A percentile compares a stretch with the other conserved stretches of the same genome.
These are phyloP conservation scores for Leptoclinus maculatus DNA, from an alignment of 2,797 vertebrate genomes.

Conservation along the genomic window DNA sequence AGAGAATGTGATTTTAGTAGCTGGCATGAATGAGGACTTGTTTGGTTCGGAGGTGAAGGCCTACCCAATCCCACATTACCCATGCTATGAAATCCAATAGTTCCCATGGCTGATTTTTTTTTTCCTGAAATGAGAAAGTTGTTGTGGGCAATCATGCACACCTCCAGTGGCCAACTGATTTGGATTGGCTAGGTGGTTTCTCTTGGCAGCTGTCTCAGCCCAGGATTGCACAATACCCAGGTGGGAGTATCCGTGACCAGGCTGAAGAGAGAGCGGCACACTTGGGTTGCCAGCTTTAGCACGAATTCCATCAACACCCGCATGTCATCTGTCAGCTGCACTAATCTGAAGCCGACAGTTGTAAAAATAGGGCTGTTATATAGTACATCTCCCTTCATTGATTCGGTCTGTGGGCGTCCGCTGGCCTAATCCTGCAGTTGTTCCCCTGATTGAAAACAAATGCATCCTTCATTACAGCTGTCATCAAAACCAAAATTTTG, in stretches of 20 bases:
- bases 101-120: constrained; percentile 29
- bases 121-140: constrained; percentile 25
- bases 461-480: constrained; percentile 51
- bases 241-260: constrained; percentile 57
- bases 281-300: constrained; percentile 61
- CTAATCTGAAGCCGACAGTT: constrained; percentile 77
- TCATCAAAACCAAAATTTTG: constrained; percentile 44
- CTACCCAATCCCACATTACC: constrained; percentile 23
- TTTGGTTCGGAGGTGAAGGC: constrained; percentile 46
- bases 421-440: constrained; percentile 76
- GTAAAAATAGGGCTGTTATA: constrained; percentile 72
- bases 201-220: constrained; percentile 51
- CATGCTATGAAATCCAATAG: constrained; percentile 49
- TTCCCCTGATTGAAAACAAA: constrained; percentile 72
- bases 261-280: constrained; percentile 21
- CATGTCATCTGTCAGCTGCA: constrained; percentile 71
- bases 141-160: constrained; percentile 34
- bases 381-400: constrained; percentile 40
- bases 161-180: constrained; percentile 33
- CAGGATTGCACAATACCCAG: constrained; percentile 36
- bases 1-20: constrained; percentile 48
- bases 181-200: constrained; percentile 13
- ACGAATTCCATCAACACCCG: constrained; percentile 69
- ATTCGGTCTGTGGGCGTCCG: constrained; percentile 23
- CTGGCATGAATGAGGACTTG: constrained; percentile 43